A percentile compares a stretch with the other conserved stretches of the same genome.
phyloP scores from a whole-genome alignment of 2,113 vertebrate species.

The Notarius lentiginosus region DNA sequence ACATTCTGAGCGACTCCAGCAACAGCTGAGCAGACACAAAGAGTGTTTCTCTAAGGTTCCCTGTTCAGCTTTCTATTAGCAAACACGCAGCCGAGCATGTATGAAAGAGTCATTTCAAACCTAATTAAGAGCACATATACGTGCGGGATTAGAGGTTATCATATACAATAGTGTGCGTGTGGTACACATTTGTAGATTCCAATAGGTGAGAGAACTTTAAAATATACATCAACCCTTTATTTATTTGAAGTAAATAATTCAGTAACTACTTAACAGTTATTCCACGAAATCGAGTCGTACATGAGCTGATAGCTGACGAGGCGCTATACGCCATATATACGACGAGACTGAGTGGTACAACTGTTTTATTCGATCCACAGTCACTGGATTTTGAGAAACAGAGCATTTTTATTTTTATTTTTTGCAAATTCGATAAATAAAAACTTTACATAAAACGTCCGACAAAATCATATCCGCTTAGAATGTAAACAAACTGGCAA shows the following conservation, averaged over 20 bases:
- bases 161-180: neutral
- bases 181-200: neutral
- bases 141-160: constrained; percentile 31
- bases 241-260: neutral
- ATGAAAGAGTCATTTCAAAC: neutral
- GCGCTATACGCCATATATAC: too few species aligned
- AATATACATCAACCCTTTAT: neutral
- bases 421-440: too few species aligned
- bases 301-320: too few species aligned
- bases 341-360: too few species aligned
- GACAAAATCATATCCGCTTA: too few species aligned
- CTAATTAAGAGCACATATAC: neutral
- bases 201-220: neutral
- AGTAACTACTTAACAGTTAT: neutral
- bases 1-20: constrained; percentile 68
- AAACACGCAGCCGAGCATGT: constrained; percentile 32
- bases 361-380: too few species aligned
- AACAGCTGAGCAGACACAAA: constrained; percentile 65
- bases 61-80: constrained; percentile 59
- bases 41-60: constrained; percentile 66
- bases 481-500: too few species aligned
- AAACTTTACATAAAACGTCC: too few species aligned
- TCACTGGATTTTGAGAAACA: too few species aligned
- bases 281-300: too few species aligned
- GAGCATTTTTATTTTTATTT: too few species aligned